phyloP scores from a whole-genome alignment of 2,113 vertebrate genomes.

The Pungitius pungitius region DNA sequence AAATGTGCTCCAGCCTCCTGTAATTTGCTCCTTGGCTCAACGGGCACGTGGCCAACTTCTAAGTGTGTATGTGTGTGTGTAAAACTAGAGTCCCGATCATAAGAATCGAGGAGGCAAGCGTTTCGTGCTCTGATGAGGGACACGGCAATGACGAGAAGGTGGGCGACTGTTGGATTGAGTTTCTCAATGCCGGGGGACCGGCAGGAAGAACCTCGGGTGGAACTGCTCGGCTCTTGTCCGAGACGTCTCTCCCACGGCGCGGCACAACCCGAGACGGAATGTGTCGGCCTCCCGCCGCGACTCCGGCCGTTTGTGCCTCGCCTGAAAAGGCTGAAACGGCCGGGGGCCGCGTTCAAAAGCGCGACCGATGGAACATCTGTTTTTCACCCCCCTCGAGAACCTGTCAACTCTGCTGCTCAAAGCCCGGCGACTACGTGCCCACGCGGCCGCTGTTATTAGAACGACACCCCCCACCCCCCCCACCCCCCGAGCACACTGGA shows the following conservation, averaged over 20 bases:
- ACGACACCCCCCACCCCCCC: neutral
- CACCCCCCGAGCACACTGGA: neutral
- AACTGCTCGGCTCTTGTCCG: neutral
- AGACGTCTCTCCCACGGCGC: neutral
- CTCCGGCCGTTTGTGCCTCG: neutral
- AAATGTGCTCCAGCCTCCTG: constrained; percentile 17
- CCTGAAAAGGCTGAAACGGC: neutral
- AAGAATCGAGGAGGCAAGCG: constrained; percentile 5
- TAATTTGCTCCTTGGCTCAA: constrained; percentile 26
- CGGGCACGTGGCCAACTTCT: constrained; percentile 24
- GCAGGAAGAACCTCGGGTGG: neutral
- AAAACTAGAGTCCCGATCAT: constrained; percentile 3
- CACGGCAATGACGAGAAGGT: neutral
- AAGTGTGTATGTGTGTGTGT: constrained; percentile 7
- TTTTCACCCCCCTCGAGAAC: neutral
- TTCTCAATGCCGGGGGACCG: neutral
- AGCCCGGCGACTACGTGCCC: constrained; percentile 27
- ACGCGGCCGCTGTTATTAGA: constrained; percentile 22
- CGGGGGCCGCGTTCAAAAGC: constrained; percentile 10
- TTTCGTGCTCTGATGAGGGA: constrained; percentile 37
- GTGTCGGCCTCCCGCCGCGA: neutral
- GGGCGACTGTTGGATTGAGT: neutral
- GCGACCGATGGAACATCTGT: constrained; percentile 40
- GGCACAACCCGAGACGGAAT: neutral
- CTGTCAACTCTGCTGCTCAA: constrained; percentile 24